Conservation (phyloP, 1,140 invertebrate genomes). For the Eulimnadia texana region DNA sequence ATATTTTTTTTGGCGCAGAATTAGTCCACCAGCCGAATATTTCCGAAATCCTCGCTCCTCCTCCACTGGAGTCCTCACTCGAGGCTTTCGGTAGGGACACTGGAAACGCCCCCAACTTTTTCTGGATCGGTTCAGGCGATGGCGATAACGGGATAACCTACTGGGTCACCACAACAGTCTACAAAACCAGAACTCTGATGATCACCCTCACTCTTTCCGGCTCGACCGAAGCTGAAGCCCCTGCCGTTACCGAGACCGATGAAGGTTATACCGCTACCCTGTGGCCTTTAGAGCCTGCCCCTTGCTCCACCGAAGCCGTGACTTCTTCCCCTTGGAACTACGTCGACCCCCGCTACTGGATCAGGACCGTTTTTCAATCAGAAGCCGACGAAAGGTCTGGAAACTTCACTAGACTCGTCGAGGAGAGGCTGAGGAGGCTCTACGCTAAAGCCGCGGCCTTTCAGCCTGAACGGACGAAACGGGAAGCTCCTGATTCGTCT, state of each 20-base stretch:
- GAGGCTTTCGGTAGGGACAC: not conserved
- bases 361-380: constrained; percentile 8
- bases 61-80: not conserved
- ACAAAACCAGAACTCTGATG: constrained; percentile 6
- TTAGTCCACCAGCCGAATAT: not conserved
- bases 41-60: not conserved
- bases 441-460: not conserved
- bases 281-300: not conserved
- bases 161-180: constrained; percentile 14
- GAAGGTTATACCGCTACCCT: not conserved
- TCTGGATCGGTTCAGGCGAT: constrained; percentile 14
- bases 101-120: constrained; percentile 10
- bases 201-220: constrained; percentile 3
- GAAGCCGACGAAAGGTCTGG: not conserved
- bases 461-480: not conserved
- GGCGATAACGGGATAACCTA: constrained; percentile 11
- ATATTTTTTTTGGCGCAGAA: not conserved
- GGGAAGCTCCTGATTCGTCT: not conserved
- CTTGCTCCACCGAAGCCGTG: not conserved
- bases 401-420: not conserved
- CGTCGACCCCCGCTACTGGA: constrained; percentile 5
- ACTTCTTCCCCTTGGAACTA: not conserved
- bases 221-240: not conserved
- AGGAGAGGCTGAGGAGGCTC: not conserved
- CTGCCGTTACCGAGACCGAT: not conserved